phyloP scores from a whole-genome alignment of 2,888 invertebrate species.

The Athalia circularis region DNA sequence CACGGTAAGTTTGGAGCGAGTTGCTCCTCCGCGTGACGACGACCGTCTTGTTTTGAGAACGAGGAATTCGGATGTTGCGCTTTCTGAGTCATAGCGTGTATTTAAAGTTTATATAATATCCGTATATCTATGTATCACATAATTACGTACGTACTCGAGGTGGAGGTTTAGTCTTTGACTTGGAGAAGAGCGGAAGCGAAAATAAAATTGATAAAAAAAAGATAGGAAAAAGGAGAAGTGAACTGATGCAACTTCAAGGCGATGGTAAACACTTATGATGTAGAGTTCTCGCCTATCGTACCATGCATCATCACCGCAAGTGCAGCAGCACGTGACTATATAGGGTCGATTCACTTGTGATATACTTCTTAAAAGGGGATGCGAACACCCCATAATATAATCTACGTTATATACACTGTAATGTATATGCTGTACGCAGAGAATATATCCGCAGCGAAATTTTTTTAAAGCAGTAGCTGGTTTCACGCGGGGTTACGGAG shows the following conservation, averaged over 20 bases:
- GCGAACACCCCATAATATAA: slow-evolving; percentile 3
- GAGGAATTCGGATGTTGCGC: slow-evolving; percentile 37
- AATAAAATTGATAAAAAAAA: too few relatives aligned
- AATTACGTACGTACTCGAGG: too few relatives aligned
- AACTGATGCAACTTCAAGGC: slow-evolving; percentile 1
- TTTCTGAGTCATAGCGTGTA: slow-evolving; percentile 38
- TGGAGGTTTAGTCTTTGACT: slow-evolving; percentile 25
- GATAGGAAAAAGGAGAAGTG: too few relatives aligned
- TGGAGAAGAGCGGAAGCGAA: neutral
- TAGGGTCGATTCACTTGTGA: neutral
- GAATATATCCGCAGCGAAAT: too few relatives aligned
- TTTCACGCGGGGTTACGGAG: neutral
- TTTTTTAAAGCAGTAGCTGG: too few relatives aligned
- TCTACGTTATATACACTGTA: neutral
- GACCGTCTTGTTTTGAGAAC: slow-evolving; percentile 28
- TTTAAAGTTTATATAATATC: neutral
- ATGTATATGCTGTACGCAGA: too few relatives aligned
- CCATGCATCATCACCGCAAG: neutral
- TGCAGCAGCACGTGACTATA: slow-evolving; percentile 18
- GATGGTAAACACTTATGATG: slow-evolving; percentile 19
- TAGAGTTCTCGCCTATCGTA: too few relatives aligned
- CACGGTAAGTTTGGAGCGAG: neutral
- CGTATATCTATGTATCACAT: neutral
- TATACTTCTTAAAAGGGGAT: slow-evolving; percentile 23
- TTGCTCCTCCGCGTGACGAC: neutral